Evolutionary conservation across 1,140 invertebrate genomes (phyloP).

Genomic region (Drosophila biarmipes): DNA sequence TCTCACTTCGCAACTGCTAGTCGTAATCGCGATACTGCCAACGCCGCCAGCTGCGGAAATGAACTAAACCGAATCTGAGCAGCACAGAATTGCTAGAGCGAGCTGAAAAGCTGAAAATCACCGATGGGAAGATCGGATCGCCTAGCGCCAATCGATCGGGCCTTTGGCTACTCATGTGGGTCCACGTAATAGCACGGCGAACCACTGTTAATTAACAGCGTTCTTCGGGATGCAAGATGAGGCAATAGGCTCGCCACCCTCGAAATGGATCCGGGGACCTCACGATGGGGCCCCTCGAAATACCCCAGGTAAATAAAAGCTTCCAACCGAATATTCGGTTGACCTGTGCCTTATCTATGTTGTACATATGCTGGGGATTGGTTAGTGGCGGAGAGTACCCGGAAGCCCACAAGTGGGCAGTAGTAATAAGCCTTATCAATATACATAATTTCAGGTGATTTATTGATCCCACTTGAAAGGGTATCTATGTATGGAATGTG

Average conservation of each 20-base stretch:
- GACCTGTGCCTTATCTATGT: neutral
- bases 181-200: slow-evolving; percentile 18
- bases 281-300: neutral
- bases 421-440: neutral
- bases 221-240: neutral
- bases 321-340: slow-evolving; percentile 1
- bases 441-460: neutral
- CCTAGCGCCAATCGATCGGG: slow-evolving; percentile 31
- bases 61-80: slow-evolving; percentile 20
- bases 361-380: neutral
- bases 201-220: slow-evolving; percentile 28
- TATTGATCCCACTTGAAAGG: neutral
- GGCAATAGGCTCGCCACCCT: neutral
- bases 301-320: neutral
- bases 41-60: slow-evolving; percentile 15
- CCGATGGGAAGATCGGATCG: slow-evolving; percentile 35
- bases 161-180: neutral
- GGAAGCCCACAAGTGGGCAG: slow-evolving; percentile 20
- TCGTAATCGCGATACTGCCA: slow-evolving; percentile 11
- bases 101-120: neutral
- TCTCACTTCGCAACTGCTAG: neutral
- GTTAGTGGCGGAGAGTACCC: neutral
- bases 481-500: neutral
- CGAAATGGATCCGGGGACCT: neutral
- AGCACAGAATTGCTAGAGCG: slow-evolving; percentile 18